Base-by-base conservation (phyloP, 2,113 vertebrate genomes). In the Saccopteryx bilineata region DNA sequence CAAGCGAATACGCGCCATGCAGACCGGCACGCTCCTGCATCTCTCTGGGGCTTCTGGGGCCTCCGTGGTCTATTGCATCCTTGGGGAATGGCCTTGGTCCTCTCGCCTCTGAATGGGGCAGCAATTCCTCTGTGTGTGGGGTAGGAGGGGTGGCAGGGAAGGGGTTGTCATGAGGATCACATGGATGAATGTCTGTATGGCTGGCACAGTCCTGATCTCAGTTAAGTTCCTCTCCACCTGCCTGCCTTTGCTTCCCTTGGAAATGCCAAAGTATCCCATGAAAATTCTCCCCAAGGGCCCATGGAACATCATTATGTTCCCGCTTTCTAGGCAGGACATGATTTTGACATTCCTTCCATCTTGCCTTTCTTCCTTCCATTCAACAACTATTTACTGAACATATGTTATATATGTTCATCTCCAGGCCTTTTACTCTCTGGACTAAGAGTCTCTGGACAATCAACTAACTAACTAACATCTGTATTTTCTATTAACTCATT, bases 231-330 rank as follows among this genome's bases (percentile, higher is more conserved):
- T 71, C 50, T 14, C 19, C 48, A 52, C 58, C 48, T 58, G 54
- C 63, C 86, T 31, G 87, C 68, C 63, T 91, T 61, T 72, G 8
- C 56, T 81, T 93, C 75, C 48, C 72, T 9, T 50, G 24, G 14
- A 63, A 48, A 60, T 21, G 54, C 71, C 24, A 68, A 52, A 56
- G 7, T 66, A 72, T 75, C 46, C 1, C 5, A 1, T 68, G 46
- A 31, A 75, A 23, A 68, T 1, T 4, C 39, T 61, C 61, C 39
- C 39, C 83, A 18, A 50, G 66, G 60, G 74, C 74, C 26, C 7
- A 6, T 0, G 8, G 61, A 75, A 13, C 39, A 14, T 5, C 0
- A 24, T 23, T 17, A 4, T 15, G 15, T 1, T 24, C 46, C 56
- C 68, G 69, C 60, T 54, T 28, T 71, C 31, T 14, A 5, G 69